Base-by-base conservation (phyloP, 2,888 invertebrate genomes). In the Acanthopleura granulata region DNA sequence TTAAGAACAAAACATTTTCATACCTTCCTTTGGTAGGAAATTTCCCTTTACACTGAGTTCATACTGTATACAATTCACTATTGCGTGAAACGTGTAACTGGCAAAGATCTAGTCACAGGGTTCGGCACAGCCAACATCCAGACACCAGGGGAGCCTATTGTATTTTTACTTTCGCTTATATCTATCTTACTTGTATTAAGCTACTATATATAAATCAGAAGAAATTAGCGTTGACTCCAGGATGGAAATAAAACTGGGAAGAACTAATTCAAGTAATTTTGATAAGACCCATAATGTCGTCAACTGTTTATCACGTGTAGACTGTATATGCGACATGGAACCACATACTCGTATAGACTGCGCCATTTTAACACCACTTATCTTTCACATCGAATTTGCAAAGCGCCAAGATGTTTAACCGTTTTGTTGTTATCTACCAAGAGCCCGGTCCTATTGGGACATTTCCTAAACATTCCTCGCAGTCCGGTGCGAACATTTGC, bases 361-460 rank as follows among this genome's bases (percentile, higher is more conserved):
- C 40, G 40, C 9, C 4, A 40, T 40, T 40, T 9, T 40, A 40
- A 40, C 40, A 40, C 40, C 9, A 40, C 40, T 40, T 40, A 40
- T 40, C 40, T 40, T 40, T 40, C n/a, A 57, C 57, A 57, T 57
- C 57, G 57, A 57, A 57, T 57, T 57, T 57, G 57, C 57, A 57
- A 57, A 57, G 57, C 57, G 57, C 57, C 57, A 57, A 57, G 57
- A 57, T n/a, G 57, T 57, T 57, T 57, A 57, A 18, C 57, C 57
- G 57, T 57, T 57, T n/a, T 18, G 18, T 18, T 22, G 3, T 22
- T 57, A 57, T 57, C 57, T 18, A 4, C n/a, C 6, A n/a, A 9
- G 1, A 22, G 22, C 6, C 22, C 18, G 22, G 6, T 57, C 12
- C 3, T 57, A 57, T 57, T 57, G 57, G 22, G 57, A 12, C 22